phyloP scores from a whole-genome alignment of 1,140 invertebrate species.

The Bombus impatiens region DNA sequence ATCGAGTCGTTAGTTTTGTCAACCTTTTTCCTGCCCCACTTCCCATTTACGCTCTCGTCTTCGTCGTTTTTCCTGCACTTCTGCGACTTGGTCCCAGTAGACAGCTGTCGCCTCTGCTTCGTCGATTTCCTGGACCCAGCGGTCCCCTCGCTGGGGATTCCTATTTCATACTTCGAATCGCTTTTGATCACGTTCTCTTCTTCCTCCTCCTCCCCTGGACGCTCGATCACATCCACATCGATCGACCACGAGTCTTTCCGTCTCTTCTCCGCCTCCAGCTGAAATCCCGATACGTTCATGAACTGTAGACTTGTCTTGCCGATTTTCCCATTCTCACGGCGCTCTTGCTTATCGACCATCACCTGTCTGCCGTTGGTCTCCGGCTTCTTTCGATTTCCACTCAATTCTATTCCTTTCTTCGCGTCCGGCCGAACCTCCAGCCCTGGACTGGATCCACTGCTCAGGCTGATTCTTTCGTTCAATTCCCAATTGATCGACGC shows the following conservation, averaged over 20 bases:
- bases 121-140: constrained; percentile 36
- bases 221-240: constrained; percentile 42
- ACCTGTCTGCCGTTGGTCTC: constrained; percentile 20
- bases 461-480: constrained; percentile 80
- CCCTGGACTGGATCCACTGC: constrained; percentile 76
- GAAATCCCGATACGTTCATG: constrained; percentile 74
- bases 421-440: constrained; percentile 71
- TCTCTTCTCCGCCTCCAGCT: constrained; percentile 34
- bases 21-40: constrained; percentile 65
- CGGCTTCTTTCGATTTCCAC: constrained; percentile 60
- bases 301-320: constrained; percentile 57
- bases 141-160: constrained; percentile 53
- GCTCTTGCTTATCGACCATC: constrained; percentile 11
- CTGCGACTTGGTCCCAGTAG: not conserved
- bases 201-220: not conserved
- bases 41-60: constrained; percentile 10
- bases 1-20: constrained; percentile 78
- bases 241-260: constrained; percentile 40
- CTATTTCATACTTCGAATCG: constrained; percentile 72
- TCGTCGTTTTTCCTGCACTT: constrained; percentile 13
- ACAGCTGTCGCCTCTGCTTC: constrained; percentile 50
- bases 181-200: constrained; percentile 65
- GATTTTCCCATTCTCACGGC: constrained; percentile 21
- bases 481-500: constrained; percentile 78
- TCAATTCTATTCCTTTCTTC: constrained; percentile 74